phyloP scores from a whole-genome alignment of 2,888 invertebrate species.

The Callyntrura guangdongensis region DNA sequence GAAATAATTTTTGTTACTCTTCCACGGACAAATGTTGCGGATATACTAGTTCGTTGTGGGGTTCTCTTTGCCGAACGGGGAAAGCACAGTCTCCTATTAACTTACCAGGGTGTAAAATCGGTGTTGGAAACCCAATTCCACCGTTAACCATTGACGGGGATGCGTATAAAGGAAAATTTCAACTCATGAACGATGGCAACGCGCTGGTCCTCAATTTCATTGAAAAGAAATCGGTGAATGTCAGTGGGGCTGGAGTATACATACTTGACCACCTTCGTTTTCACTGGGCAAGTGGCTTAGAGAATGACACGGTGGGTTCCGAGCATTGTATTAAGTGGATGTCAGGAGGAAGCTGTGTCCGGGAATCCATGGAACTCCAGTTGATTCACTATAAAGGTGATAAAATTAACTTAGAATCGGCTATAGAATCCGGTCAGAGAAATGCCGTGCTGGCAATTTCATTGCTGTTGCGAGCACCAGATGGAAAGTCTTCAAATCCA shows the following conservation, averaged over 20 bases:
- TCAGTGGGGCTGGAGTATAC: constrained; percentile 7
- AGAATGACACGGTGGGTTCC: background rate
- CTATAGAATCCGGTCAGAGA: background rate
- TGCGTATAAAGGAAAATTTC: constrained; percentile 26
- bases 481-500: background rate
- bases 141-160: constrained; percentile 19
- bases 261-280: constrained; percentile 22
- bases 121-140: background rate
- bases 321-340: constrained; percentile 28
- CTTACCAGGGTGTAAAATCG: background rate
- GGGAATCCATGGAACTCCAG: constrained; percentile 49
- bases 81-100: constrained; percentile 26
- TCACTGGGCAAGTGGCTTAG: constrained; percentile 9
- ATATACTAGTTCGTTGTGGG: constrained; percentile 3
- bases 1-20: constrained; percentile 27
- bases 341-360: background rate
- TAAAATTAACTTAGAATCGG: background rate
- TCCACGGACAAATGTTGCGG: constrained; percentile 34
- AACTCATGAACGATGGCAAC: constrained; percentile 21
- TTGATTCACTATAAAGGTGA: constrained; percentile 16
- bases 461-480: background rate
- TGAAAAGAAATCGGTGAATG: background rate
- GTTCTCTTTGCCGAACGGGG: background rate
- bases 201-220: background rate
- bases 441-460: background rate